Evolutionary conservation across 2,888 invertebrate species (phyloP), one percentile per base, ranked within the genome.

Genomic region (Nomada flava): DNA sequence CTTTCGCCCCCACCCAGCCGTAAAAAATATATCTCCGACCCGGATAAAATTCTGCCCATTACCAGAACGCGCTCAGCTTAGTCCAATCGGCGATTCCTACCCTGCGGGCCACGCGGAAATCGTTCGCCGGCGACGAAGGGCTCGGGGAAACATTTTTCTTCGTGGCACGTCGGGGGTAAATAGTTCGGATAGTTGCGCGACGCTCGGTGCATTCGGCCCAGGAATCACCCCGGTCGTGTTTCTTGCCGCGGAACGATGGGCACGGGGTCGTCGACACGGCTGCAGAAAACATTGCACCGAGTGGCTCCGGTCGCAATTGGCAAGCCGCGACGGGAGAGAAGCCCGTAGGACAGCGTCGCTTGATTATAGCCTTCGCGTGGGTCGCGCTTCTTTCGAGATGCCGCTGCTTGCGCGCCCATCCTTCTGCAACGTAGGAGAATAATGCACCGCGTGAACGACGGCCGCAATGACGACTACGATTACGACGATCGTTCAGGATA

Each of bases 341-440:
- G 76, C 83, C 81, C 77, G 83, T 80, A 88, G 82, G 82, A 86
- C 79, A 82, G 80, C 79, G 76, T 65, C 69, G 79, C 63, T 79
- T 86, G 88, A 87, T 88, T 87, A 88, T 73, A 82, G 88, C 59
- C 86, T 82, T 88, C 78, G 87, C 88, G 87, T 87, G 88, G 87
- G 87, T 80, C 87, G 87, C 76, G 72, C 73, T 86, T 82, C 82
- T 87, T 82, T 82, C 77, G 29, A 68, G 72, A 44, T 64, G 76
- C 67, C 69, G 76, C 69, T 50, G 36, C 53, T 52, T 9, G n/a
- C 13, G 47, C 23, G 23, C 62, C 20, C 29, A 20, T 36, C 29
- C 68, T 13, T 29, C 73, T 23, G 29, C 68, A 42, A 29, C 77
- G 47, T 29, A 60, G 18, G 29, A 67, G 78, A 86, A 75, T 79